Evolutionary conservation across 2,797 vertebrate genomes (phyloP).

Genomic region (Hypotaenidia philippensis): DNA sequence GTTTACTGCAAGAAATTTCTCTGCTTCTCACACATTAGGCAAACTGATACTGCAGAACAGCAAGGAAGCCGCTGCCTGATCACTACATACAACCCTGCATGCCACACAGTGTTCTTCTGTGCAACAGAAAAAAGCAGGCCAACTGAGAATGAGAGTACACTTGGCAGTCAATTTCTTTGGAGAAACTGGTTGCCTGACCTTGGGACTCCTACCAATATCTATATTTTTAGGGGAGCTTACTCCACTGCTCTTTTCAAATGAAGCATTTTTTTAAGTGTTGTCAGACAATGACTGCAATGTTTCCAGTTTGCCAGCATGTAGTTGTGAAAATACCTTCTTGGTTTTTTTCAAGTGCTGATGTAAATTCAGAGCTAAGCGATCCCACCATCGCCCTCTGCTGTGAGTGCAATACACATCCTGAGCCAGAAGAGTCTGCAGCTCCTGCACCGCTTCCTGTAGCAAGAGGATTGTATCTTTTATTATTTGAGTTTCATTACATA

Average conservation of each 20-base stretch:
- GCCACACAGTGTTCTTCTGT: background rate
- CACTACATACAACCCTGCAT: background rate
- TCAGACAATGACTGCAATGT: background rate
- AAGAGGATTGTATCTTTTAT: background rate
- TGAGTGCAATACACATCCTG: constrained; percentile 90
- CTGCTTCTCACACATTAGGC: background rate
- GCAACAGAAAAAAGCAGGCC: background rate
- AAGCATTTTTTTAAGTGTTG: background rate
- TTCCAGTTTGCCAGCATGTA: background rate
- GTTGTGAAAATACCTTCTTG: constrained; percentile 81
- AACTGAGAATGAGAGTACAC: background rate
- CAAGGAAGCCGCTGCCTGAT: background rate
- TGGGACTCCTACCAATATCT: background rate
- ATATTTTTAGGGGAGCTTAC: background rate
- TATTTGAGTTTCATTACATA: background rate
- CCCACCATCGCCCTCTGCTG: constrained; percentile 97
- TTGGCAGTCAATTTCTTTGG: background rate
- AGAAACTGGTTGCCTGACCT: background rate
- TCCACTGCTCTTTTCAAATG: background rate
- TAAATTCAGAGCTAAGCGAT: constrained; percentile 93
- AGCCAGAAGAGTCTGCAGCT: constrained; percentile 86
- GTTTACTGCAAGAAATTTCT: background rate
- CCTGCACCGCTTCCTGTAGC: constrained; percentile 87
- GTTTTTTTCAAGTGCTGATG: constrained; percentile 92
- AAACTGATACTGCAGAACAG: background rate